Base-by-base conservation (phyloP, 1,140 invertebrate genomes). In the Coenobita brevimanus region DNA sequence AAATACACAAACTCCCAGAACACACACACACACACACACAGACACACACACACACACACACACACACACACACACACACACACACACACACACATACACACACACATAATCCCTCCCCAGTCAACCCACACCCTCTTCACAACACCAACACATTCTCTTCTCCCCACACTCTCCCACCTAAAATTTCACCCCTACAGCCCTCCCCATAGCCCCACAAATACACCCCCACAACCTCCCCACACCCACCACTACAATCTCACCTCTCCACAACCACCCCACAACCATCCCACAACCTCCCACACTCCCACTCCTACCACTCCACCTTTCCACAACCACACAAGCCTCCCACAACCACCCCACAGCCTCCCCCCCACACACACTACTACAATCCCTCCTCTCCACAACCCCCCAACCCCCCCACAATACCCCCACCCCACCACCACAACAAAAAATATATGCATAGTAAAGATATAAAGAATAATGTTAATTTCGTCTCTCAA, bases 51-150 rank as follows among this genome's bases (percentile, higher is more conserved):
- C 8, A 24, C 24, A 17, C 15, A 50, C 41, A 78, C n/a, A 50
- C 43, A 78, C 75, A 78, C 75, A 78, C 75, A 24, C 41, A 78
- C 46, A 46, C 38, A 76, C 73, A 46, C 38, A 76, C 73, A 76
- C 73, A 76, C 73, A 76, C 36, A 76, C 36, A 46, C 36, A 46
- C 38, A 4, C 13, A 46, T 10, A 46, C 0, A 33, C 13, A 21
- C 43, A 21, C 43, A n/a, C n/a, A n/a, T n/a, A n/a, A n/a, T n/a
- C n/a, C n/a, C n/a, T n/a, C n/a, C n/a, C n/a, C n/a, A n/a, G 27
- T 43, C 41, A 4, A 76, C 69, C 3, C 69, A 33, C n/a, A 27
- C 0, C 10, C 41, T 73, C 69, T 41, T 43, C 36, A 76, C 21
- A 21, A 3, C 21, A 3, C 3, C 21, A 4, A 24, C 3, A 3